Percentiles rank a stretch among this genome's conserved stretches.
Conservation (phyloP, 2,797 vertebrate genomes). For the Falco novaeseelandiae region DNA sequence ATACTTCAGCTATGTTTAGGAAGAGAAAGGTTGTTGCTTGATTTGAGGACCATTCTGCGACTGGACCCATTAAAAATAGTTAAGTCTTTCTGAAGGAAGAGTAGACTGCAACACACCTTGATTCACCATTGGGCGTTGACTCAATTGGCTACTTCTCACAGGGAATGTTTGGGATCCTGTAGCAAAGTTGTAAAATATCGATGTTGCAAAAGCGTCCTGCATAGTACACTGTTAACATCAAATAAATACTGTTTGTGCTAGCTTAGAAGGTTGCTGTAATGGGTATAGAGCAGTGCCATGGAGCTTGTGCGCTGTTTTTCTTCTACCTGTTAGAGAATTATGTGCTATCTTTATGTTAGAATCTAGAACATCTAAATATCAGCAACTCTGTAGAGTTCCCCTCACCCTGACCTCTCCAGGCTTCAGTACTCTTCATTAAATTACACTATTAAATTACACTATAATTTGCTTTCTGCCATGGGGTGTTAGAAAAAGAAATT, state of each 20-base stretch:
- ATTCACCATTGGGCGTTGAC: not conserved
- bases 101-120: not conserved
- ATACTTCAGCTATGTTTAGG: not conserved
- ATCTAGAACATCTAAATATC: not conserved
- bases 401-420: not conserved
- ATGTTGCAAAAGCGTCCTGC: not conserved
- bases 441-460: not conserved
- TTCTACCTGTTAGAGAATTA: not conserved
- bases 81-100: not conserved
- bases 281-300: not conserved
- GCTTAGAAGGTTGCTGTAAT: not conserved
- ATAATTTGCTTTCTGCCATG: not conserved
- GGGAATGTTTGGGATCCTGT: not conserved
- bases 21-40: not conserved
- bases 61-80: not conserved
- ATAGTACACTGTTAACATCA: rapidly evolving
- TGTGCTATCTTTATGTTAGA: not conserved
- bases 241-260: not conserved
- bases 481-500: not conserved
- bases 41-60: not conserved
- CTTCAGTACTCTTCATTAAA: not conserved
- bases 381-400: not conserved
- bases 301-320: not conserved
- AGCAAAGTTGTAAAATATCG: not conserved
- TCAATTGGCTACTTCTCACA: rapidly evolving